These are phyloP conservation scores for Amazona vittata DNA, from an alignment of 2,113 vertebrate species.

Conservation along the genomic window DNA sequence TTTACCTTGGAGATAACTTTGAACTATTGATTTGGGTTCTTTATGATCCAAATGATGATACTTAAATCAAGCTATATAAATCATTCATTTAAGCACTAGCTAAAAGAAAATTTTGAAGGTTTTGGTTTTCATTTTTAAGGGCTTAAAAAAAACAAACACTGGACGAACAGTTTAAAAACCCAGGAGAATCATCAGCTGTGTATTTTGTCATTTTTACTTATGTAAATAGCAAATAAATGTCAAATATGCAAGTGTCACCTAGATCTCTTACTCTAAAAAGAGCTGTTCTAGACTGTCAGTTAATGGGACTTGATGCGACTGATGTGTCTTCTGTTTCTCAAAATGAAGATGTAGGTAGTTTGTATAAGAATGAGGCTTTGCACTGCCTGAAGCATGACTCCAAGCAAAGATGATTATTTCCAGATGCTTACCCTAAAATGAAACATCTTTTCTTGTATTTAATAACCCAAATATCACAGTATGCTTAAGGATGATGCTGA, in stretches of 20 bases:
- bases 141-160: neutral
- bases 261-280: neutral
- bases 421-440: constrained; percentile 28
- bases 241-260: neutral
- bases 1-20: neutral
- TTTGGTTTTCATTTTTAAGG: neutral
- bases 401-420: constrained; percentile 9
- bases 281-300: neutral
- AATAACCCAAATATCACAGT: constrained; percentile 74
- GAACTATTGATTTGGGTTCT: neutral
- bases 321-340: neutral
- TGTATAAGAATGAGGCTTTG: neutral
- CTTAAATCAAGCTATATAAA: neutral
- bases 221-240: neutral
- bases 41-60: neutral
- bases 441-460: constrained; percentile 38
- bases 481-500: constrained; percentile 72
- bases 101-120: neutral
- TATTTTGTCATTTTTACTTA: neutral
- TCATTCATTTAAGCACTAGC: neutral
- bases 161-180: neutral
- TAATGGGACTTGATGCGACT: neutral
- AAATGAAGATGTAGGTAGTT: neutral
- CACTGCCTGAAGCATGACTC: neutral
- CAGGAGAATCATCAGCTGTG: neutral